Evolutionary conservation across 2,888 invertebrate species (phyloP), one percentile per base, ranked within the genome.

Genomic region (Rhingia rostrata): DNA sequence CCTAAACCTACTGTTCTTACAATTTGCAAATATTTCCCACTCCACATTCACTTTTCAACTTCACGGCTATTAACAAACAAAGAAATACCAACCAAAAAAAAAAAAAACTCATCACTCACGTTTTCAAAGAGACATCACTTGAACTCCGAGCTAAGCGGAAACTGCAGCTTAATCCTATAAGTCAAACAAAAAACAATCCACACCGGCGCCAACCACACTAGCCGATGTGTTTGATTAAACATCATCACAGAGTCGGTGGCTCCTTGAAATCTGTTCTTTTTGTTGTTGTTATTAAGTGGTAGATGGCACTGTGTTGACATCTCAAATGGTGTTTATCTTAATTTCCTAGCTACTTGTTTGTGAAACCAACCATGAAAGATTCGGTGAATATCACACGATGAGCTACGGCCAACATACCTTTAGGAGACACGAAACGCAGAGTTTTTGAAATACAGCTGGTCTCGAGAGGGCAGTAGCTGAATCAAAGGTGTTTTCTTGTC

Each of bases 321-420:
- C 80, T 75, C 80, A 84, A 84, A 84, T 84, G 84, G 84, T 80
- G 66, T 84, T 84, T 84, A 70, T 80, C 84, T 84, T 84, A 80
- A 80, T 80, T 80, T 84, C 84, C 37, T 80, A 75, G 84, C 80
- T 72, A 84, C 84, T 84, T 84, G 84, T 80, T 80, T 70, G 60
- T 33, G 60, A 74, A 84, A 43, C 69, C 84, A 84, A 75, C 45
- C 84, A 64, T 74, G 45, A n/a, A 47, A 47, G 69, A 70, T 80
- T 80, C 84, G 84, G 84, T 80, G 80, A 75, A 80, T 84, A 84
- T 84, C 84, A 84, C 53, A 84, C 22, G 2, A n/a, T n/a, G 80
- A 53, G 53, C 35, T 30, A 10, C 6, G 22, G 3, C 4, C 39
- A 54, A 22, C 22, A 22, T 43, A 30, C 67, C 37, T 30, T 35